These are phyloP conservation scores for Bothrops jararaca DNA, from an alignment of 2,113 vertebrate genomes.

Conservation along the genomic window DNA sequence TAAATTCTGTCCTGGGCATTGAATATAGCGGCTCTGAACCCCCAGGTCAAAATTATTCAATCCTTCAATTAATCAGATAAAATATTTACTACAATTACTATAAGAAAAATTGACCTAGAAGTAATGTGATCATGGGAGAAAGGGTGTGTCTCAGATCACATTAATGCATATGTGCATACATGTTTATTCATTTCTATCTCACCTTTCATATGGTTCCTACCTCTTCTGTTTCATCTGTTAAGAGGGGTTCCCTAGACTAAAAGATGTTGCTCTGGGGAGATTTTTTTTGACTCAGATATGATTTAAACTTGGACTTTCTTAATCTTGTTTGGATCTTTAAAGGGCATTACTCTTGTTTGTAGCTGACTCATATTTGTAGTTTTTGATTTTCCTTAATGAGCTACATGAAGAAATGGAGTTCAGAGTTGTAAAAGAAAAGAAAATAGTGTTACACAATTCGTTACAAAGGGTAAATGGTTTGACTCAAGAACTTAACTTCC, in stretches of 20 bases:
- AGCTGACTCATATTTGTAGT: not conserved
- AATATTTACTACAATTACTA: not conserved
- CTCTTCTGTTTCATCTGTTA: not conserved
- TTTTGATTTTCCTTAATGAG: not conserved
- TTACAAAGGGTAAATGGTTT: constrained; percentile 21
- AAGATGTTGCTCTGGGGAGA: not conserved
- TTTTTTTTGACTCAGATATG: not conserved
- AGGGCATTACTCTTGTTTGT: not conserved
- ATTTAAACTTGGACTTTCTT: not conserved
- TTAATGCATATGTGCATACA: not conserved
- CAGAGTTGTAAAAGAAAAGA: not conserved
- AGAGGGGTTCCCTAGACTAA: not conserved
- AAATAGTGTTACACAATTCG: constrained; percentile 2
- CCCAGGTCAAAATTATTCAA: not conserved
- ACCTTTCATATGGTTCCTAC: not conserved
- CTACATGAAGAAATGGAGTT: not conserved
- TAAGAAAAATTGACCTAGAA: not conserved
- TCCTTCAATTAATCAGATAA: not conserved
- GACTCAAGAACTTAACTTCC: constrained; percentile 33
- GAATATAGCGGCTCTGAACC: not conserved
- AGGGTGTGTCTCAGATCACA: not conserved
- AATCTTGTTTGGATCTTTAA: not conserved
- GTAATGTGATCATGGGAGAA: too few species aligned
- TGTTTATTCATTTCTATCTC: not conserved
- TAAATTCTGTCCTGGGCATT: not conserved